Conservation (phyloP, 92 coral and sea anemone species). For the Epizoanthus ramosus region DNA sequence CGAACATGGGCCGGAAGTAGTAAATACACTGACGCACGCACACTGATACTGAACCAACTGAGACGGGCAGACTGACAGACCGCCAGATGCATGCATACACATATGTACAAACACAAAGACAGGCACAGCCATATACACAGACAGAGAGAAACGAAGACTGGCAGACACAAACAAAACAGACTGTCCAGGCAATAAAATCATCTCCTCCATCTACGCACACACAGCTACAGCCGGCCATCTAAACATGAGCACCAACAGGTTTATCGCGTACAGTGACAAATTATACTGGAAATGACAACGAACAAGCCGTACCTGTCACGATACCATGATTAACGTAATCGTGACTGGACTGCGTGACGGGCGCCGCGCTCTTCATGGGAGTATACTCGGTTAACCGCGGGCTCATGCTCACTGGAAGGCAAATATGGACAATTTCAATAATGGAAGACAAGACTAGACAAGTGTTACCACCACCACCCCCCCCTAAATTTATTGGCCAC, state of each 20-base stretch:
- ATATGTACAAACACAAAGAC: background rate
- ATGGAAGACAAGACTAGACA: too few species aligned
- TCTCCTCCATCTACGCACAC: background rate
- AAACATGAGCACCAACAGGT: background rate
- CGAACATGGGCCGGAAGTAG: background rate
- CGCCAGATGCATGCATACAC: background rate
- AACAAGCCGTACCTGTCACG: background rate
- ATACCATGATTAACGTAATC: slow-evolving; percentile 13
- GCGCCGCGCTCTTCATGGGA: background rate
- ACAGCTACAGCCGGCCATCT: background rate
- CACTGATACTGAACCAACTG: too few species aligned
- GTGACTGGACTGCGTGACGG: background rate
- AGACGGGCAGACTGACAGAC: background rate
- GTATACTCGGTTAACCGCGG: slow-evolving; percentile 31
- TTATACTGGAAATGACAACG: background rate
- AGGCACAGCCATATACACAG: background rate
- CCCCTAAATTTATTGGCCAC: too few species aligned
- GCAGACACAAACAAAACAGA: too few species aligned
- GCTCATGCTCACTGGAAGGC: slow-evolving; percentile 35
- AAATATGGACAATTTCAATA: background rate
- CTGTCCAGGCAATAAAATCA: background rate
- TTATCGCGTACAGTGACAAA: background rate
- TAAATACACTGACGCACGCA: background rate
- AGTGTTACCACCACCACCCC: too few species aligned
- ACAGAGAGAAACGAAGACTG: background rate